phyloP scores from a whole-genome alignment of 1,140 invertebrate species.

The Diorhabda carinulata region DNA sequence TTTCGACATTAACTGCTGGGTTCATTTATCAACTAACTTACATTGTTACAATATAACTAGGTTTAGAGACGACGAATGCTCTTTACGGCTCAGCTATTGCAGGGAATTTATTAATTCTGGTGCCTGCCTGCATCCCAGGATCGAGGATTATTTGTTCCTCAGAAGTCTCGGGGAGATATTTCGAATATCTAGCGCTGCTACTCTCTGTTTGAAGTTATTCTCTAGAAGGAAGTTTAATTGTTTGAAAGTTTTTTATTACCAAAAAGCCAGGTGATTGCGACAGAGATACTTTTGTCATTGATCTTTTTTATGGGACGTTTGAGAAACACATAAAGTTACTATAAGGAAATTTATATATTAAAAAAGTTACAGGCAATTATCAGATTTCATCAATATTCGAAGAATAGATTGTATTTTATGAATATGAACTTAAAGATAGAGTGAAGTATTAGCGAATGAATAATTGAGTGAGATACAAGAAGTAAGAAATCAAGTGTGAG shows the following conservation, averaged over 20 bases:
- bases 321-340: constrained; percentile 1
- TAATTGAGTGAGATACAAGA: too few species aligned
- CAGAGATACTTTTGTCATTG: constrained; percentile 2
- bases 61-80: constrained; percentile 8
- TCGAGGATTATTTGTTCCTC: constrained; percentile 12
- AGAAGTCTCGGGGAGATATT: constrained; percentile 13
- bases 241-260: constrained; percentile 3
- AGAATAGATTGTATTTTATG: too few species aligned
- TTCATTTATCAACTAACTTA: constrained; percentile 8
- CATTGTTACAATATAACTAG: constrained; percentile 10
- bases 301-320: neutral
- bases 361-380: constrained; percentile 3
- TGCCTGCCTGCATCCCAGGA: neutral
- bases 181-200: constrained; percentile 10
- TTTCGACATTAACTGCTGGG: constrained; percentile 6
- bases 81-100: constrained; percentile 13
- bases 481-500: too few species aligned
- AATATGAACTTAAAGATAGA: too few species aligned
- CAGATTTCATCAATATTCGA: neutral
- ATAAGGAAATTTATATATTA: neutral
- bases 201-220: constrained; percentile 11
- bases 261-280: constrained; percentile 1
- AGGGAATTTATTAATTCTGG: constrained; percentile 13
- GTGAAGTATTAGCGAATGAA: too few species aligned
- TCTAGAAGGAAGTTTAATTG: neutral